Conservation (phyloP, 2,797 vertebrate species). For the Channa striata region DNA sequence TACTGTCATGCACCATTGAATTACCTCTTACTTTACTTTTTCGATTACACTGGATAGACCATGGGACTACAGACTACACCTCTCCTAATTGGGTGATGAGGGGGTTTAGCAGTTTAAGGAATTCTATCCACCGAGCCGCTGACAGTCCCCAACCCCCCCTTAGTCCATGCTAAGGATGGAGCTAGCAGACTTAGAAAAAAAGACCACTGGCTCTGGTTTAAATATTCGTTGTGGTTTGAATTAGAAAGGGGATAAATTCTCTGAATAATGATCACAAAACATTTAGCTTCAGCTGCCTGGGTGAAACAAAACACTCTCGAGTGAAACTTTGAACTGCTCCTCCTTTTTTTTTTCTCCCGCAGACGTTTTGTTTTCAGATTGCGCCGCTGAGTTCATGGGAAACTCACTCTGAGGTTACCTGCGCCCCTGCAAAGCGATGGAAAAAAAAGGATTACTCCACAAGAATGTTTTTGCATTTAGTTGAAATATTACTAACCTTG, state of each 20-base stretch:
- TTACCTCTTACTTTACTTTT: constrained; percentile 51
- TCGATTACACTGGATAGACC: constrained; percentile 36
- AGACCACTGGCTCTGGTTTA: constrained; percentile 71
- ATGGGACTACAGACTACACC: constrained; percentile 46
- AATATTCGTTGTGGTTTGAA: constrained; percentile 77
- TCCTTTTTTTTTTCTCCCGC: constrained; percentile 22
- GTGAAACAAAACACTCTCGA: constrained; percentile 80
- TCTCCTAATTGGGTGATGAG: constrained; percentile 78
- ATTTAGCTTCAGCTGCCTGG: constrained; percentile 75
- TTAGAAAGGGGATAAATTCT: constrained; percentile 79
- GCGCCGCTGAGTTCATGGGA: constrained; percentile 82
- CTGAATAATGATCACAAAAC: constrained; percentile 82
- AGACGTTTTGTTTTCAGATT: constrained; percentile 76
- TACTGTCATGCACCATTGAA: constrained; percentile 32
- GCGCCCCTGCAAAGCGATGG: constrained; percentile 72
- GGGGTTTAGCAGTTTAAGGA: constrained; percentile 74
- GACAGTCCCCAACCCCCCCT: constrained; percentile 71
- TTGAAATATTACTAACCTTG: constrained; percentile 86
- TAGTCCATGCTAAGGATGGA: constrained; percentile 60
- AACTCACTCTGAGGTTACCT: constrained; percentile 82
- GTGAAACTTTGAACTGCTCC: constrained; percentile 74
- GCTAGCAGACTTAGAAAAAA: constrained; percentile 55
- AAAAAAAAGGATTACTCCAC: constrained; percentile 74
- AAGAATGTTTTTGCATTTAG: constrained; percentile 85
- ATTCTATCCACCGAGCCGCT: constrained; percentile 69